Conservation (phyloP, 2,797 vertebrate species). For the Octomys mimax region DNA sequence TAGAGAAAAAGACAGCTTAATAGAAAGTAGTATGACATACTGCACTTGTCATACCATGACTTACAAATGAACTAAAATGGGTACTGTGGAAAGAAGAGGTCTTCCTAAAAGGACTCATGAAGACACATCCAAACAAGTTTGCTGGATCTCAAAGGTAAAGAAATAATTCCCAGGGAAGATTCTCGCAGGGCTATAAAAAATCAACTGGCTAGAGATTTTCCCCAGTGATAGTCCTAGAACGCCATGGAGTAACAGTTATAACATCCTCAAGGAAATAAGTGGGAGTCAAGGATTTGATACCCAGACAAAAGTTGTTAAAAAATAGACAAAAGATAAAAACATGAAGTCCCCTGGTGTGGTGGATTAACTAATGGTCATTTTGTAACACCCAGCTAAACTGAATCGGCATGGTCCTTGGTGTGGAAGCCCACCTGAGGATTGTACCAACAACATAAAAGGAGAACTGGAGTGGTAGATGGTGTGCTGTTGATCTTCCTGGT, state of each 20-base stretch:
- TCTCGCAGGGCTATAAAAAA: not conserved
- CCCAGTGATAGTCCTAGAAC: not conserved
- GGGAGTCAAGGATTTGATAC: not conserved
- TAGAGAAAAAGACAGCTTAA: slow-evolving; percentile 3
- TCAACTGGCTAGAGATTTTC: not conserved
- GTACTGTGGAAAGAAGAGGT: not conserved
- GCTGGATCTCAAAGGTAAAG: slow-evolving; percentile 31
- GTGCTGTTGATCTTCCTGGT: not conserved
- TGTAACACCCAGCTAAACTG: not conserved
- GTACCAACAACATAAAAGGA: not conserved
- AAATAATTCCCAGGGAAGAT: not conserved
- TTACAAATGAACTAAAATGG: slow-evolving; percentile 54
- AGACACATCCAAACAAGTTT: not conserved
- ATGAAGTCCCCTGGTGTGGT: not conserved
- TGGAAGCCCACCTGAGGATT: not conserved
- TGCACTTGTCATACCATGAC: not conserved
- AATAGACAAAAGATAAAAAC: not conserved
- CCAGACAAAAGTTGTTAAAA: not conserved
- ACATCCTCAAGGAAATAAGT: not conserved
- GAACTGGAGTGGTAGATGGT: not conserved
- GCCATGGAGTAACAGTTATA: not conserved
- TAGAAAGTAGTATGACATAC: not conserved
- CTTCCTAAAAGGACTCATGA: slow-evolving; percentile 4
- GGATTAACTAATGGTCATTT: not conserved
- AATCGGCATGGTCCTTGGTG: not conserved